Evolutionary conservation across 92 coral and sea anemone species (phyloP).

Genomic region (Palythoa grandiflora): DNA sequence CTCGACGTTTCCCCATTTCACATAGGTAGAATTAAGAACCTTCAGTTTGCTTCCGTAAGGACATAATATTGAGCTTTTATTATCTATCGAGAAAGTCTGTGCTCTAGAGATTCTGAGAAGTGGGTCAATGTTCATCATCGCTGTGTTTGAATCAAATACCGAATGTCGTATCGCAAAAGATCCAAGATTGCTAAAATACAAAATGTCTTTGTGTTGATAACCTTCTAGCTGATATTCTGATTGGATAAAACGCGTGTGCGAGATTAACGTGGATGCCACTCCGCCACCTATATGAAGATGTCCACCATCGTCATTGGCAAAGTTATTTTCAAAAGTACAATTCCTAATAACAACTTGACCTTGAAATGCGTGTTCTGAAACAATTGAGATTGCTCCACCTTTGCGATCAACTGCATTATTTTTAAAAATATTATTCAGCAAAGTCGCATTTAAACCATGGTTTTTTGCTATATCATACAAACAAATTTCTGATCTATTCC

Average conservation of each 20-base stretch:
- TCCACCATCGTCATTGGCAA: slow-evolving; percentile 29
- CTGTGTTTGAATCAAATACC: slow-evolving; percentile 17
- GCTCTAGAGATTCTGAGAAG: slow-evolving; percentile 26
- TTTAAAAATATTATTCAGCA: neutral
- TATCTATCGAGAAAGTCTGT: slow-evolving; percentile 1
- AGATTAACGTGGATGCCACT: neutral
- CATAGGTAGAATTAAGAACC: slow-evolving; percentile 30
- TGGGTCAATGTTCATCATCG: slow-evolving; percentile 10
- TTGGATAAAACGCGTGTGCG: neutral
- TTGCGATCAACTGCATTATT: slow-evolving; percentile 16
- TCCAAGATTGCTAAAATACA: slow-evolving; percentile 26
- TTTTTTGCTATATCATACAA: neutral
- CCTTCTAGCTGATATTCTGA: neutral
- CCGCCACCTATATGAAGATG: slow-evolving; percentile 23
- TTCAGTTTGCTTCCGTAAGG: slow-evolving; percentile 27
- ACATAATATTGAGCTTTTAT: neutral
- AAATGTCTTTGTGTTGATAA: slow-evolving; percentile 22
- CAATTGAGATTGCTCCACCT: slow-evolving; percentile 26
- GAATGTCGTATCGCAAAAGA: neutral
- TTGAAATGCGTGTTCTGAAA: slow-evolving; percentile 33
- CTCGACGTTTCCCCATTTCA: slow-evolving; percentile 26
- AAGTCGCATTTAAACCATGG: neutral
- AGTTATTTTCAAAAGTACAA: slow-evolving; percentile 15
- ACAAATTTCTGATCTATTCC: slow-evolving; percentile 17
- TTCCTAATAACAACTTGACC: neutral